Conservation (phyloP, 2,888 invertebrate species). For the Lapara coniferarum region DNA sequence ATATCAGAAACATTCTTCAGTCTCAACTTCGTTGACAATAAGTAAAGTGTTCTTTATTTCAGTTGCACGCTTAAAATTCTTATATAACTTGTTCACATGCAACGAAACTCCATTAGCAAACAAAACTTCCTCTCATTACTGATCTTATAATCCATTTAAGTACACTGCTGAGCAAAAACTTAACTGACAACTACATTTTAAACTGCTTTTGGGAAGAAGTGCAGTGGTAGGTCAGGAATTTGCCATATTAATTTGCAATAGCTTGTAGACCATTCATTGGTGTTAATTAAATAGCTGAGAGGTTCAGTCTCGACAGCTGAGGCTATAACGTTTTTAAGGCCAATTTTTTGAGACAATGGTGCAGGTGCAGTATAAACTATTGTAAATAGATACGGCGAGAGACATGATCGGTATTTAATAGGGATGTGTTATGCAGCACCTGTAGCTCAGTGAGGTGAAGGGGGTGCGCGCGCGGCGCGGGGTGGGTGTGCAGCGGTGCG, state of each 20-base stretch:
- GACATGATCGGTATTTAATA: conserved; percentile 82
- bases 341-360: conserved; percentile 73
- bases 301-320: conserved; percentile 49
- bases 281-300: conserved; percentile 61
- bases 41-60: conserved; percentile 7
- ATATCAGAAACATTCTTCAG: not conserved
- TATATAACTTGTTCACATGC: not conserved
- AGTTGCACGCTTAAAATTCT: not conserved
- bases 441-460: conserved; percentile 70
- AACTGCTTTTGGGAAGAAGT: not conserved
- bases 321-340: conserved; percentile 71
- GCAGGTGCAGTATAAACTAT: conserved; percentile 77
- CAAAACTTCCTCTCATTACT: conserved; percentile 20
- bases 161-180: conserved; percentile 1
- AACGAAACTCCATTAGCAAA: conserved; percentile 18
- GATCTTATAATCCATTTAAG: conserved; percentile 22
- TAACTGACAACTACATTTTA: conserved; percentile 5
- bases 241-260: not conserved
- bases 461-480: conserved; percentile 46
- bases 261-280: conserved; percentile 33
- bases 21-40: not conserved
- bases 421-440: conserved; percentile 81
- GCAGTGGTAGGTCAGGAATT: not conserved
- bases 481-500: conserved; percentile 57
- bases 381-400: conserved; percentile 78